These are phyloP conservation scores for Zhuqinia jingwanae DNA, from an alignment of 2,888 invertebrate species.

Conservation along the genomic window DNA sequence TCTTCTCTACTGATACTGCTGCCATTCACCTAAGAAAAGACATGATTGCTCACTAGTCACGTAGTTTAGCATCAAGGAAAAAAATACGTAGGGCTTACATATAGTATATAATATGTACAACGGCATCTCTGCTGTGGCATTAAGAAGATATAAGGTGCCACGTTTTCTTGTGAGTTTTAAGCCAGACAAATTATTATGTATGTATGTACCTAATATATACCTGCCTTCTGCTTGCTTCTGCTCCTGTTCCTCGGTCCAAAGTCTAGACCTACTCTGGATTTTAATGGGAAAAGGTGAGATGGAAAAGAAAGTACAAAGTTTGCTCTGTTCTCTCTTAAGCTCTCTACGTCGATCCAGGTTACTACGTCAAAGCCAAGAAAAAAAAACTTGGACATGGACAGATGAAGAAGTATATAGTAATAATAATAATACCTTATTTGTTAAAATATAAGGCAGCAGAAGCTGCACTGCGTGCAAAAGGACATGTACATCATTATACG, in stretches of 20 bases:
- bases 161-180: background rate
- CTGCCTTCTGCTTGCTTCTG: no score
- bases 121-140: background rate
- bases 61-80: background rate
- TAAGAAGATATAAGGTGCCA: no score
- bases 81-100: background rate
- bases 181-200: conserved; percentile 28
- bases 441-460: background rate
- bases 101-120: background rate
- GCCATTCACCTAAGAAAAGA: conserved; percentile 10
- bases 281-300: background rate
- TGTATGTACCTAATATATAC: conserved; percentile 9
- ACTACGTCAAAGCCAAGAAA: background rate
- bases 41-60: conserved; percentile 29
- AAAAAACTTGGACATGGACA: background rate
- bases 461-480: background rate
- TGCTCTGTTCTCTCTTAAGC: background rate
- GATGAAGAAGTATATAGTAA: background rate
- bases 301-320: conserved; percentile 8
- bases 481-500: background rate
- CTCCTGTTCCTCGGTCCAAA: no score
- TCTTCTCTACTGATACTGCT: background rate
- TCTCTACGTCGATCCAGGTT: background rate
- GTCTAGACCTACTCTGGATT: background rate
- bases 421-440: background rate